Base-by-base conservation (phyloP, 2,888 invertebrate genomes). In the Netelia fuscicornis region DNA sequence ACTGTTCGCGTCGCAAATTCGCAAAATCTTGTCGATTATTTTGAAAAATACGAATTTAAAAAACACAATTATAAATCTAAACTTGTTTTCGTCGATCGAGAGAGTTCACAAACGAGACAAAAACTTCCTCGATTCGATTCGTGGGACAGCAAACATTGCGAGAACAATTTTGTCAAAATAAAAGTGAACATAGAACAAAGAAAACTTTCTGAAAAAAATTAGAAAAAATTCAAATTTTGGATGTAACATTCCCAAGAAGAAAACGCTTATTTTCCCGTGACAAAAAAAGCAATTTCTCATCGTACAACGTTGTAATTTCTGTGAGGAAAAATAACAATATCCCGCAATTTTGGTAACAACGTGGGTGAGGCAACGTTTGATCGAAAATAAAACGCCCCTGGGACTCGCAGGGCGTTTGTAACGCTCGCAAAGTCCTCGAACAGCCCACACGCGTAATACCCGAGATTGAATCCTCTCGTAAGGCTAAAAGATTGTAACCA, bases 1-100 rank as follows among this genome's bases (percentile, higher is more conserved):
- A 54, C 11, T 10, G 48, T 70, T 75, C 62, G 6, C 56, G n/a
- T 23, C 64, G 48, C 37, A 64, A 79, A 68, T 68, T 62, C 23
- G 54, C 54, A 17, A 54, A 70, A 20, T 58, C 23, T 30, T 30
- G 3, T 30, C 30, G 30, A 30, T 30, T 30, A 30, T 30, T 30
- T 30, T 30, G 30, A 30, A 30, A 30, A 30, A 30, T 30, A 30
- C 30, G 30, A 5, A 30, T 30, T 30, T 30, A 30, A 30, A 30
- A 5, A 30, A 5, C 6, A 30, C 30, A 5, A 30, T 30, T 30
- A 5, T 30, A 30, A 30, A 30, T 30, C 30, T 30, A 30, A 30
- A 30, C 30, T 30, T 30, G 3, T 30, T 30, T 30, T 30, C 5
- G 2, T 30, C 30, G 30, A n/a, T 60, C 13, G 13, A 44, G 42